Conservation (phyloP, 1,140 invertebrate species). For the Aricia agestis region DNA sequence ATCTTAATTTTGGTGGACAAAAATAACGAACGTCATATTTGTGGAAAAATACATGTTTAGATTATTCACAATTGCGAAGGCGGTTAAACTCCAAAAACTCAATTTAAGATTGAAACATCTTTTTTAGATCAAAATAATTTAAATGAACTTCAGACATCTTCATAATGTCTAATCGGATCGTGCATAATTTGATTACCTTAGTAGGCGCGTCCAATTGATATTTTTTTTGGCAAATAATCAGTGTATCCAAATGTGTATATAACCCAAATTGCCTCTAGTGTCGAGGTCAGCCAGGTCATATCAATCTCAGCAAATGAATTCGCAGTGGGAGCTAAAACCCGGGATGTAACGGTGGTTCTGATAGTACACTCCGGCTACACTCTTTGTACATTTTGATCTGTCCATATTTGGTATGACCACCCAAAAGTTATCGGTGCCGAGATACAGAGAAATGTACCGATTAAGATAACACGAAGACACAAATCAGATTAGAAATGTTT, state of each 20-base stretch:
- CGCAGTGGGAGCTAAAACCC: conserved; percentile 18
- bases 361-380: background rate
- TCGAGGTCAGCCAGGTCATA: background rate
- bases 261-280: conserved; percentile 9
- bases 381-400: background rate
- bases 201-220: background rate
- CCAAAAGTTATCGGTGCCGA: background rate
- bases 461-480: conserved; percentile 1
- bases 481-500: background rate
- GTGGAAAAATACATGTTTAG: no score
- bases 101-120: background rate
- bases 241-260: background rate
- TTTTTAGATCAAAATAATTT: background rate
- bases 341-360: background rate
- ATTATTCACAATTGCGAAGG: no score
- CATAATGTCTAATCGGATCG: background rate
- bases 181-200: conserved; percentile 1
- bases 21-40: no score
- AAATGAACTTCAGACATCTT: background rate
- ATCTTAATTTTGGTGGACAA: no score
- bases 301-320: conserved; percentile 18
- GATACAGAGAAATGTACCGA: background rate
- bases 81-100: no score
- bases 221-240: conserved; percentile 16
- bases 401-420: conserved; percentile 1